Evolutionary conservation across 2,888 invertebrate genomes (phyloP), one percentile per base, ranked within the genome.

Genomic region (Xestoiulus laeticollis): DNA sequence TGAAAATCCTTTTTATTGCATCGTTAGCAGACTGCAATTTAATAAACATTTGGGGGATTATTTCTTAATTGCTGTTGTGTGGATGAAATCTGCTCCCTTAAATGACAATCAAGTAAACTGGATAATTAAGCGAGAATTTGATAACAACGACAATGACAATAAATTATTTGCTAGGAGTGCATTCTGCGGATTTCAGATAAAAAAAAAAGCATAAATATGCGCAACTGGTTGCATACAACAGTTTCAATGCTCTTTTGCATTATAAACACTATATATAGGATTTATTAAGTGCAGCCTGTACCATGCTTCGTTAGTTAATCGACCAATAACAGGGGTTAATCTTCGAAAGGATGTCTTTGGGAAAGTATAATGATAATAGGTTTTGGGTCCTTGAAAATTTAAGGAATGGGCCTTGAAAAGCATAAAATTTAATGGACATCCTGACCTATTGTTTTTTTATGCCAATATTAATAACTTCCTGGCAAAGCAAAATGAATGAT

Each of bases 41-140:
- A 26, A 68, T 26, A 68, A 68, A 68, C 68, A 22, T 59, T 59
- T 59, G 1, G 59, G 59, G 59, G 22, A 22, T 59, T 26, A 26
- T 68, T 68, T 68, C 68, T 10, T 68, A 68, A 68, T 68, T 68
- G 68, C 12, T 14, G 68, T 68, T 68, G n/a, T 68, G 3, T 26
- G 26, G 68, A 68, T 26, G 26, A 68, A 3, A 26, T 26, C n/a
- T 26, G n/a, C n/a, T 26, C 68, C n/a, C 68, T 68, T 68, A 68
- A 68, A n/a, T 14, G 26, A 26, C 68, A 68, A 68, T 68, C 68
- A 26, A 68, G 26, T 68, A 68, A 68, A 68, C 26, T 26, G 68
- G 26, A 26, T 68, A 68, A 68, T 68, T 68, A 68, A 68, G 68
- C 68, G 68, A 68, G 68, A 26, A 26, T 68, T 68, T 68, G 68